These are phyloP conservation scores for Sarcophilus harrisii DNA, from an alignment of 2,797 vertebrate species.

Conservation along the genomic window DNA sequence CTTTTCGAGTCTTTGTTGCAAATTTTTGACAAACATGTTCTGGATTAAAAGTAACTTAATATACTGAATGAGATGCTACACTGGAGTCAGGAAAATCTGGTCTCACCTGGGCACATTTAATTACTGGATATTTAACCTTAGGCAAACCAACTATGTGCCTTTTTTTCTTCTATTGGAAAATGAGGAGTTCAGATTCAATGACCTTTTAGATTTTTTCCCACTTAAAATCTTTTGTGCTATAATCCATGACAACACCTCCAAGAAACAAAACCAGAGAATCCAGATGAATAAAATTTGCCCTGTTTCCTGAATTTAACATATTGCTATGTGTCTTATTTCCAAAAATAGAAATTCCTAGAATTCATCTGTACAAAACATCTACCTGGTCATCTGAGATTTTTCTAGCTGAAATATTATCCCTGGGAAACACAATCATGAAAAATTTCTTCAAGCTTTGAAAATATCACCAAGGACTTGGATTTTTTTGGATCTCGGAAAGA, in stretches of 20 bases:
- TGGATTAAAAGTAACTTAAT: not conserved
- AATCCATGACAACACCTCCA: not conserved
- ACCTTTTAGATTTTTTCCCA: not conserved
- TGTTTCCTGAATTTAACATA: slow-evolving; percentile 30
- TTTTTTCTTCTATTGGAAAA: not conserved
- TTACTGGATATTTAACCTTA: not conserved
- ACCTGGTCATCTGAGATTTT: not conserved
- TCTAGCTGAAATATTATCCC: slow-evolving; percentile 23
- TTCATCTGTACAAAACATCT: slow-evolving; percentile 6
- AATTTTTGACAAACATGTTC: not conserved
- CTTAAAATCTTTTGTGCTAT: not conserved
- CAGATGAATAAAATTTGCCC: not conserved
- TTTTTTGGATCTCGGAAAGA: not conserved
- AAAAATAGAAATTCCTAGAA: not conserved
- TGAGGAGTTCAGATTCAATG: not conserved
- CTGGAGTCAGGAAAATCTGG: not conserved
- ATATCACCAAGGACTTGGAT: slow-evolving; percentile 15
- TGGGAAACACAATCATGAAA: not conserved
- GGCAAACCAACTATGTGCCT: not conserved
- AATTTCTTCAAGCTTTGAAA: not conserved
- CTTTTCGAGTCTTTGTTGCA: not conserved
- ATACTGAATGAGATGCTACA: not conserved
- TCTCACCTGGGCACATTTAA: not conserved
- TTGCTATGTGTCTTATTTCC: slow-evolving; percentile 24
- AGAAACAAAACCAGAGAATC: slow-evolving; percentile 6